Evolutionary conservation across 2,113 vertebrate genomes (phyloP), one percentile per base, ranked within the genome.

Genomic region (Thymallus thymallus): DNA sequence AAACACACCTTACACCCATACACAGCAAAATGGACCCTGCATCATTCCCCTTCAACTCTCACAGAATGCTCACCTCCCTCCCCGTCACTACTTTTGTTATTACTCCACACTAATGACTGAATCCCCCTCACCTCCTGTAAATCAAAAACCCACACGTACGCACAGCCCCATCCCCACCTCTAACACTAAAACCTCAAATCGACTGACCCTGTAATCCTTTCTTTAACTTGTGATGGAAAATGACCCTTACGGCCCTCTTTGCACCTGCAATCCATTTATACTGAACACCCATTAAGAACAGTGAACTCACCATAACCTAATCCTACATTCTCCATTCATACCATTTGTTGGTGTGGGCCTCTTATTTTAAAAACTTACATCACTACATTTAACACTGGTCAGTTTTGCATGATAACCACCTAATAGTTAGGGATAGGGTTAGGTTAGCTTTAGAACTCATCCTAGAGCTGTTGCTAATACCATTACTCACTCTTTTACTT

Each of bases 401-500:
- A 26, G 61, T 26, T 14, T 10, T 63, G 3, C 73, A 62, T 24
- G 46, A n/a, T 45, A 10, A 76, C 46, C 68, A n/a, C 58, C 24
- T 26, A 16, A 32, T 41, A 30, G 22, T 32, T 51, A 9, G 76
- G 26, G 45, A 5, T 9, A 35, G 30, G 12, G 60, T 67, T 66
- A 64, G 55, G 22, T 2, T 23, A 68, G 20, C 18, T 22, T 46
- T 55, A 51, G 35, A 41, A 6, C 56, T 68, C 3, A 70, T 66
- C 3, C 16, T 41, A 32, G 67, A 26, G 45, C 29, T 32, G 7
- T 63, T 56, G 48, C 48, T 16, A 16, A 51, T 51, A 51, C 18
- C 48, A 51, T 18, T 14, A 97, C 97, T 98, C 91, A 99, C 98
- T 99, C 98, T 95, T 95, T 98, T 76, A 99, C 98, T 88, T 96